A percentile compares a stretch with the other conserved stretches of the same genome.
Evolutionary conservation across 2,113 vertebrate genomes (phyloP).

Genomic region (Halichoerus grypus): DNA sequence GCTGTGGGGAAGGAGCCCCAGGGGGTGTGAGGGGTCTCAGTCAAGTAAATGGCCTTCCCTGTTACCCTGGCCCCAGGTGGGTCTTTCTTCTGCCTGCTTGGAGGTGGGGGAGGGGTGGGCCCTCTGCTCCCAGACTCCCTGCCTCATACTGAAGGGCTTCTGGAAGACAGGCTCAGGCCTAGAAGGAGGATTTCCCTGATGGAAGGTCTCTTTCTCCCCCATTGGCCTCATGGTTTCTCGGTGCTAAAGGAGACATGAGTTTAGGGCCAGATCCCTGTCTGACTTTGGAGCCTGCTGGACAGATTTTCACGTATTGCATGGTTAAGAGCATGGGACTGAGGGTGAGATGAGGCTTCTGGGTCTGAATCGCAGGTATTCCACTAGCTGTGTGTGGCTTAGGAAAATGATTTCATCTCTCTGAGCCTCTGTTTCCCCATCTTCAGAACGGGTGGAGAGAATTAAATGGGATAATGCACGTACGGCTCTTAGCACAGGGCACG

Average conservation of each 20-base stretch:
- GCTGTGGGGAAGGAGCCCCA: conserved; percentile 84
- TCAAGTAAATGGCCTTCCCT: not conserved
- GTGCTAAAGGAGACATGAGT: not conserved
- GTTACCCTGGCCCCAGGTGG: not conserved
- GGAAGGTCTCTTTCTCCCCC: not conserved
- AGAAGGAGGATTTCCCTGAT: not conserved
- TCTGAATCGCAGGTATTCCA: not conserved
- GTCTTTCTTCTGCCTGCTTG: not conserved
- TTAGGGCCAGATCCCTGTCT: not conserved
- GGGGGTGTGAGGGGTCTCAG: not conserved
- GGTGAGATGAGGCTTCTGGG: not conserved
- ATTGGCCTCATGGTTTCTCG: not conserved
- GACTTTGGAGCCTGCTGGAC: not conserved
- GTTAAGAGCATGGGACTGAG: not conserved
- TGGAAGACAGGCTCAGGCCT: not conserved
- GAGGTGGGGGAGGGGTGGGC: not conserved
- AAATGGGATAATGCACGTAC: accelerated
- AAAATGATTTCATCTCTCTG: conserved; percentile 3
- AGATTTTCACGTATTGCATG: accelerated
- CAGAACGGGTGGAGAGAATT: not conserved
- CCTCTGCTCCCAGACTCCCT: not conserved
- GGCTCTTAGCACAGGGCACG: not conserved
- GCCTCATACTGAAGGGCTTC: not conserved
- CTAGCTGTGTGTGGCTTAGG: not conserved
- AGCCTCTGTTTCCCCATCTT: not conserved